Evolutionary conservation across 2,888 invertebrate genomes (phyloP).

Genomic region (Carpatolechia fugitivella): DNA sequence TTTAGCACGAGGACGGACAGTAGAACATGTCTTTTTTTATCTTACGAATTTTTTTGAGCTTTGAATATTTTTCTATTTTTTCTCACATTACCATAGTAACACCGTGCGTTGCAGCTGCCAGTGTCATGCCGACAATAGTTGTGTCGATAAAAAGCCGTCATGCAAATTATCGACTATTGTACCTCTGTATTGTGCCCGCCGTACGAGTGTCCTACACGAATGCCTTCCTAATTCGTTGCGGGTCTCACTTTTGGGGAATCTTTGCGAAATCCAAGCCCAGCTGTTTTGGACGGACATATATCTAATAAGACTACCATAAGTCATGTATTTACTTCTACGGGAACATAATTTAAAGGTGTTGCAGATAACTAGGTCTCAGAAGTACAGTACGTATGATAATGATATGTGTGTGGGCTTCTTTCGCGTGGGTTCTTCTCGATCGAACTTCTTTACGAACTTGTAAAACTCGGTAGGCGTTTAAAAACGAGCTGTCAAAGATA

Average conservation of each 20-base stretch:
- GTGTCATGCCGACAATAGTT: conserved; percentile 52
- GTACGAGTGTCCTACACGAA: conserved; percentile 59
- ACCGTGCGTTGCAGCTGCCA: conserved; percentile 55
- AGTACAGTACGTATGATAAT: too few species aligned
- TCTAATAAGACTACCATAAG: conserved; percentile 1
- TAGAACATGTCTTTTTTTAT: too few species aligned
- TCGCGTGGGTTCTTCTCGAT: too few species aligned
- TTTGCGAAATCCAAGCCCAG: conserved; percentile 53
- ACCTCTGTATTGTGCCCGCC: conserved; percentile 52
- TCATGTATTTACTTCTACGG: neutral
- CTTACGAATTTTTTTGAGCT: neutral
- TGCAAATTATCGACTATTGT: conserved; percentile 75
- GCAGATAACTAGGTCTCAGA: too few species aligned
- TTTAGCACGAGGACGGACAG: too few species aligned
- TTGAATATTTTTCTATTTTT: neutral
- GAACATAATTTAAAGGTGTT: neutral
- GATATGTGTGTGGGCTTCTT: too few species aligned
- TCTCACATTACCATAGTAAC: conserved; percentile 10
- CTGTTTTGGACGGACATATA: conserved; percentile 41
- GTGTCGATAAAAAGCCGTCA: conserved; percentile 73
- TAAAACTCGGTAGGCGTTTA: too few species aligned
- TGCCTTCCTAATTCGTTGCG: conserved; percentile 57
- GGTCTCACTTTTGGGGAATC: conserved; percentile 56
- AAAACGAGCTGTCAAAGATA: too few species aligned
- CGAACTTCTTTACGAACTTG: too few species aligned